Evolutionary conservation across 2,888 invertebrate genomes (phyloP).

Genomic region (Diabrotica balteata): DNA sequence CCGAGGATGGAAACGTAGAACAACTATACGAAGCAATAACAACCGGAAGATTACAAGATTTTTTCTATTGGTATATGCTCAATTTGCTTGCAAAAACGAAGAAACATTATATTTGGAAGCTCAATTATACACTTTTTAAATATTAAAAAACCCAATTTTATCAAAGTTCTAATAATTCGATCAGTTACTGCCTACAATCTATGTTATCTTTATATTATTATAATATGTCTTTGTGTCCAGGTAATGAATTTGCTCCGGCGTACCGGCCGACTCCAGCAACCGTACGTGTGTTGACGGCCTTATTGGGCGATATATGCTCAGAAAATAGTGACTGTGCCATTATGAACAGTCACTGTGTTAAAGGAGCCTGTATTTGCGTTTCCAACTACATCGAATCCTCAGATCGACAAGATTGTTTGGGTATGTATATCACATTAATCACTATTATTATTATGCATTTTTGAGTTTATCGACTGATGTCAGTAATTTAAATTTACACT

Average conservation of each 20-base stretch:
- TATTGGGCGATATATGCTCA: constrained; percentile 81
- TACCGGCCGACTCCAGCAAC: constrained; percentile 71
- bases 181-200: too few species aligned
- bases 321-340: constrained; percentile 73
- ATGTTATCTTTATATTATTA: too few species aligned
- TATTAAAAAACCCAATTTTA: too few species aligned
- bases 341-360: constrained; percentile 75
- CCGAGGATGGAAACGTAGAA: neutral
- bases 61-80: too few species aligned
- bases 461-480: too few species aligned
- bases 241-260: constrained; percentile 60
- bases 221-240: constrained; percentile 39
- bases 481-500: too few species aligned
- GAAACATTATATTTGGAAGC: too few species aligned
- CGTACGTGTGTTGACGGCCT: constrained; percentile 68
- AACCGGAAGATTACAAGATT: too few species aligned
- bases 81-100: too few species aligned
- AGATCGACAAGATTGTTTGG: constrained; percentile 72
- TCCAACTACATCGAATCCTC: constrained; percentile 70
- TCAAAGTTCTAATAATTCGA: too few species aligned
- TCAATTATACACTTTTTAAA: too few species aligned
- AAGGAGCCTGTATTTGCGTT: constrained; percentile 78
- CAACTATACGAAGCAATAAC: neutral
- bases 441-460: too few species aligned
- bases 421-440: constrained; percentile 45